Conservation (phyloP, 2,113 vertebrate species). For the Elaphurus davidianus region DNA sequence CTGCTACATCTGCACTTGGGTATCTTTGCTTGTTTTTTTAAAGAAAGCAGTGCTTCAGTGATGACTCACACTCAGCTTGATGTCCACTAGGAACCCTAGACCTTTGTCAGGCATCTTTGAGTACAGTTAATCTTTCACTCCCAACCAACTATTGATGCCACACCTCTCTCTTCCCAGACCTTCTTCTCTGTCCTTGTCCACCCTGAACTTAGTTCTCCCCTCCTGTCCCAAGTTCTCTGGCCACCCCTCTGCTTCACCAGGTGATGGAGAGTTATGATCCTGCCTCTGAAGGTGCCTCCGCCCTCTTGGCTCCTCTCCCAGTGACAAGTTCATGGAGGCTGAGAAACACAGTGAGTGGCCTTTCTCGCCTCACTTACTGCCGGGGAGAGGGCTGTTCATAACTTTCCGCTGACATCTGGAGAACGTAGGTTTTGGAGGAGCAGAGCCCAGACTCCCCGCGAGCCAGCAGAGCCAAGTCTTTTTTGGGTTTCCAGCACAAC, state of each 20-base stretch:
- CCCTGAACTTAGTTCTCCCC: not conserved
- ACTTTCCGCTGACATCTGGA: conserved; percentile 44
- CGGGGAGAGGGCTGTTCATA: conserved; percentile 1
- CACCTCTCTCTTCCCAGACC: not conserved
- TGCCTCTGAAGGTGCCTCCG: not conserved
- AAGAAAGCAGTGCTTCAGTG: not conserved
- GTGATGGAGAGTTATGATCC: not conserved
- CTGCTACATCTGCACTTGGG: not conserved
- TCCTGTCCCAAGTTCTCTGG: not conserved
- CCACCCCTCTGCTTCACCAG: not conserved
- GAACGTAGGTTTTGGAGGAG: conserved; percentile 32
- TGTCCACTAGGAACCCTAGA: not conserved
- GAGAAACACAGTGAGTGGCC: conserved; percentile 38
- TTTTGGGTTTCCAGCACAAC: conserved; percentile 33
- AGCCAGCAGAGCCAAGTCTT: conserved; percentile 10
- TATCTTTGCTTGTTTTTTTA: not conserved
- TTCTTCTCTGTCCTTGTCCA: not conserved
- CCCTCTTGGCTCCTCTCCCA: not conserved
- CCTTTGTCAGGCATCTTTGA: not conserved
- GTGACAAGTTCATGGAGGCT: conserved; percentile 32
- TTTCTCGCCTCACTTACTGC: conserved; percentile 26
- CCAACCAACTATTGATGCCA: not conserved
- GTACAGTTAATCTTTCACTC: not conserved
- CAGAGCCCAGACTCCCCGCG: not conserved
- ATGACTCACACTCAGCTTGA: not conserved